Evolutionary conservation across 1,140 invertebrate genomes (phyloP), one percentile per base, ranked within the genome.

Genomic region (Diabrotica undecimpunctata): DNA sequence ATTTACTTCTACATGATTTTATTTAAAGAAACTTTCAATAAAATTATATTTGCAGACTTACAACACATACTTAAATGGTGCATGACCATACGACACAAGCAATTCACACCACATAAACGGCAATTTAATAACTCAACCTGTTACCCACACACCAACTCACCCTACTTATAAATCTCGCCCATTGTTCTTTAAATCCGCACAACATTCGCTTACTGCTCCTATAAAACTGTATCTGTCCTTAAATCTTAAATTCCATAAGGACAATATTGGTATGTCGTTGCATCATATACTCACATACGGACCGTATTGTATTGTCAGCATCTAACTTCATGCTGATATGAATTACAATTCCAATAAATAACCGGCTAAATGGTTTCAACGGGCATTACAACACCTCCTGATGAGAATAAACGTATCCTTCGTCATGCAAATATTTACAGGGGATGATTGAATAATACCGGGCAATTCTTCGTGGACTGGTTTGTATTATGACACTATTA

Each of bases 271-370:
- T 46, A 46, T 46, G 41, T n/a, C 41, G n/a, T 46, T 46, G n/a
- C 41, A 46, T 46, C 41, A 46, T n/a, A 46, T 46, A 46, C 41
- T 46, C 41, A 46, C 41, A 46, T 46, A 46, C 41, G n/a, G n/a
- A 46, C 41, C 8, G 41, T 46, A 46, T 46, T 46, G 41, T 46
- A 46, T 46, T 46, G 41, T 46, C 41, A 46, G 41, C n/a, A n/a
- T 46, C 41, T 46, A 46, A 46, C 41, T 46, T 46, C 41, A 46
- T 46, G 41, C 41, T 46, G 41, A 46, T 46, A 46, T 46, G 41
- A 46, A 6, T 46, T 46, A 46, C 41, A 46, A 57, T 57, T 57
- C 37, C 10, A 57, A 57, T 57, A 12, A 38, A 38, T 57, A 38
- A 37, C 25, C 36, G 9, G n/a, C 12, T 57, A 38, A 57, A 57